A percentile compares a stretch with the other conserved stretches of the same genome.
phyloP scores from a whole-genome alignment of 2,888 invertebrate species.

The Epinotia ramella region DNA sequence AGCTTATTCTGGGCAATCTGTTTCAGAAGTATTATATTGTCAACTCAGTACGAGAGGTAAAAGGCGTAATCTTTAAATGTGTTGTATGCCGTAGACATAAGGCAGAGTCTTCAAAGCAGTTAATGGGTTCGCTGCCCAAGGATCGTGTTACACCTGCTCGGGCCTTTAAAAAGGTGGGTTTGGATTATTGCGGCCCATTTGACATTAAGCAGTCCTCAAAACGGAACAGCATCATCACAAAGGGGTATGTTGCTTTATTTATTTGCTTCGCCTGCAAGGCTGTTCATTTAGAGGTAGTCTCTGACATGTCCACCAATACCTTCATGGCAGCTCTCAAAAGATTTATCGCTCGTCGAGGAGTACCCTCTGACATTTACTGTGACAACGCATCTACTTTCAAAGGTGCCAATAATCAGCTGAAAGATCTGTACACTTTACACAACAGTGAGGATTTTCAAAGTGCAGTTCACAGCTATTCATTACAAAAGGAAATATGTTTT shows the following conservation, averaged over 20 bases:
- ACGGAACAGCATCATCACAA: not conserved
- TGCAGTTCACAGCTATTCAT: not conserved
- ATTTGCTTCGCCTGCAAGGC: conserved; percentile 25
- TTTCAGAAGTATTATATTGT: too few species aligned
- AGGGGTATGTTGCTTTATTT: conserved; percentile 14
- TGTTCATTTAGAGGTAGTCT: conserved; percentile 15
- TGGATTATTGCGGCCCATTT: not conserved
- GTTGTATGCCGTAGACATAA: not conserved
- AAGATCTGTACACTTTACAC: conserved; percentile 12
- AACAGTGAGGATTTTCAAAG: not conserved
- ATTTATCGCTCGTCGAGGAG: conserved; percentile 11
- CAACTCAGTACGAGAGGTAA: not conserved
- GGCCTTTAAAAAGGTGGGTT: not conserved
- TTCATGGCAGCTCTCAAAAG: conserved; percentile 8
- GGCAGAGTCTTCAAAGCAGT: not conserved
- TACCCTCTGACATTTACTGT: conserved; percentile 6
- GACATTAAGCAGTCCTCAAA: conserved; percentile 4
- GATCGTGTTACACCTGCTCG: not conserved
- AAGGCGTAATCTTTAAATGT: not conserved
- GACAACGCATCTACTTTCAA: conserved; percentile 15
- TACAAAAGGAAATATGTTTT: not conserved
- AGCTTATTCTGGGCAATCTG: too few species aligned
- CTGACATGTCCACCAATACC: conserved; percentile 11
- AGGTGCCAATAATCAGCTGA: conserved; percentile 13
- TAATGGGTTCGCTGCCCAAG: not conserved